Evolutionary conservation across 2,888 invertebrate genomes (phyloP).

Genomic region (Orchestes rusci): DNA sequence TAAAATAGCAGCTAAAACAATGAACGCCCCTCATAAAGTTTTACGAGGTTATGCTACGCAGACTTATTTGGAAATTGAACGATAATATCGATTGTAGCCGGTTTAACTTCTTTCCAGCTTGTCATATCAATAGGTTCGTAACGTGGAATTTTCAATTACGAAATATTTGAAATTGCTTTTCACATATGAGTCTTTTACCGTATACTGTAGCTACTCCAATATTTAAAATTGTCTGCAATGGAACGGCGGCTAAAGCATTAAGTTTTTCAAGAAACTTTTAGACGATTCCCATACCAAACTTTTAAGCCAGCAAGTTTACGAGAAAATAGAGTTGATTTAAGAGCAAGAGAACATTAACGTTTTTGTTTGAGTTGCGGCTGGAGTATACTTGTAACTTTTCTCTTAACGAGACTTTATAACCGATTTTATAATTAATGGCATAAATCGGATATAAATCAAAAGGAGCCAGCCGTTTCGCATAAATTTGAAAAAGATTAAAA

Average conservation of each 20-base stretch:
- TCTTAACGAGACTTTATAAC: slow-evolving; percentile 4
- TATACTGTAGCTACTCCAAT: too few relatives aligned
- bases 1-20: slow-evolving; percentile 40
- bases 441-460: slow-evolving; percentile 2
- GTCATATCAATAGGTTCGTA: not conserved
- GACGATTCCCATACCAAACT: too few relatives aligned
- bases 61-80: slow-evolving; percentile 27
- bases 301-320: slow-evolving; percentile 11
- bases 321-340: slow-evolving; percentile 10
- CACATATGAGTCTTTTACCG: too few relatives aligned
- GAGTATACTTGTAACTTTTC: too few relatives aligned
- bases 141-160: too few relatives aligned
- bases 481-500: too few relatives aligned
- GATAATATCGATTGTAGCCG: slow-evolving; percentile 19
- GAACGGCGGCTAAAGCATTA: too few relatives aligned
- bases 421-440: not conserved
- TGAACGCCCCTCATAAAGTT: slow-evolving; percentile 37
- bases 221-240: too few relatives aligned
- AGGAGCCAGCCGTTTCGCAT: too few relatives aligned
- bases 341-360: slow-evolving; percentile 5
- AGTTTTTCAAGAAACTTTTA: too few relatives aligned
- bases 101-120: slow-evolving; percentile 15
- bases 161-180: too few relatives aligned
- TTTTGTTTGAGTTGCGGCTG: slow-evolving; percentile 13
- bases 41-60: slow-evolving; percentile 33